phyloP scores from a whole-genome alignment of 37 sponge, comb jelly and placozoan genomes.

The Beroe forskalii region DNA sequence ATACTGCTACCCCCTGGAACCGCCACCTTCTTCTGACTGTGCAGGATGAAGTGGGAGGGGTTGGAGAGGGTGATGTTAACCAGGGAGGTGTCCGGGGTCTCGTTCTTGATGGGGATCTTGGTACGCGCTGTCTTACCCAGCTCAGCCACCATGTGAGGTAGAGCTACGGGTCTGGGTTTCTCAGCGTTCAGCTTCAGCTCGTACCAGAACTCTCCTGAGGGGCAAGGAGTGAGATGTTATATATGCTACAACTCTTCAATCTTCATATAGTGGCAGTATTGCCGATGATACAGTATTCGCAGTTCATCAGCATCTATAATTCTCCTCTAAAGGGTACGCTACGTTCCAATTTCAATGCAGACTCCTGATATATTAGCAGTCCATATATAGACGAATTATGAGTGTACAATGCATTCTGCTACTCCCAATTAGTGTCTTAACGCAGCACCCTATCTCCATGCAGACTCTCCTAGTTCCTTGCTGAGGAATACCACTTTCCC shows the following conservation, averaged over 20 bases:
- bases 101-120: neutral
- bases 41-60: constrained; percentile 46
- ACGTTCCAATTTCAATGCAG: too few relatives aligned
- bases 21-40: constrained; percentile 44
- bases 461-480: constrained; percentile 32
- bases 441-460: too few relatives aligned
- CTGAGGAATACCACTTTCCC: constrained; percentile 63
- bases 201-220: constrained; percentile 86
- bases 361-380: too few relatives aligned
- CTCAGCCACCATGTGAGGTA: constrained; percentile 72
- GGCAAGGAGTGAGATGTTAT: neutral
- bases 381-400: too few relatives aligned
- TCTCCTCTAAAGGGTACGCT: too few relatives aligned
- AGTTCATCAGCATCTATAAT: too few relatives aligned
- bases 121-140: constrained; percentile 74
- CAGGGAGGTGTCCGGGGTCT: neutral
- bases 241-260: neutral
- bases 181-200: constrained; percentile 72
- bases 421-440: too few relatives aligned
- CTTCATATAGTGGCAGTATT: too few relatives aligned
- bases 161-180: constrained; percentile 70
- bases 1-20: constrained; percentile 12
- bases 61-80: constrained; percentile 45
- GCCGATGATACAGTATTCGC: too few relatives aligned
- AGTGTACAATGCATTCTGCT: too few relatives aligned